A percentile compares a stretch with the other conserved stretches of the same genome.
phyloP scores from a whole-genome alignment of 1,140 invertebrate species.

The Drosophila ambigua region DNA sequence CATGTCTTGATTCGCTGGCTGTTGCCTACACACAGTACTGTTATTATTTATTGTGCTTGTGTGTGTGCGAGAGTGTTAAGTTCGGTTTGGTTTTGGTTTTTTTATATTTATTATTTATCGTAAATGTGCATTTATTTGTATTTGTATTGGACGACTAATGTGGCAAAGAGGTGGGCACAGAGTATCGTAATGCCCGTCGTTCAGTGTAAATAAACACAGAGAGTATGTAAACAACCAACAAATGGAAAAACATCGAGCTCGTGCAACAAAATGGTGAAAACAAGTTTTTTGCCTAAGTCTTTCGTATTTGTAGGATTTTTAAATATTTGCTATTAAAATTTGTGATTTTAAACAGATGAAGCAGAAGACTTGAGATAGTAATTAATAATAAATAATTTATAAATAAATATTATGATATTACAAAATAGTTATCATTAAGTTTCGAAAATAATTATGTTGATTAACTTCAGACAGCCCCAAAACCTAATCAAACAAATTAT shows the following conservation, averaged over 20 bases:
- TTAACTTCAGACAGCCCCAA: too few relatives aligned
- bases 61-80: slow-evolving; percentile 15
- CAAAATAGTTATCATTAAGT: too few relatives aligned
- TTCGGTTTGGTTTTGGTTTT: slow-evolving; percentile 40
- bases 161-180: slow-evolving; percentile 74
- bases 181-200: slow-evolving; percentile 54
- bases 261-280: slow-evolving; percentile 72
- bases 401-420: too few relatives aligned
- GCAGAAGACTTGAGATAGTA: too few relatives aligned
- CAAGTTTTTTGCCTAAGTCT: slow-evolving; percentile 70
- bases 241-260: slow-evolving; percentile 48
- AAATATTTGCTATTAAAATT: not conserved
- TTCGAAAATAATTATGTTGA: too few relatives aligned
- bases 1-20: slow-evolving; percentile 75
- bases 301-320: slow-evolving; percentile 29
- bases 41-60: slow-evolving; percentile 60
- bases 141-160: slow-evolving; percentile 72
- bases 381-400: too few relatives aligned
- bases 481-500: too few relatives aligned
- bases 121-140: slow-evolving; percentile 78
- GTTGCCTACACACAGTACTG: slow-evolving; percentile 77
- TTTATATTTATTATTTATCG: slow-evolving; percentile 31
- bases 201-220: slow-evolving; percentile 71
- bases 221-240: not conserved
- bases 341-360: not conserved